Percentiles rank a stretch among this genome's conserved stretches.
These are phyloP conservation scores for Sinotaia quadrata DNA, from an alignment of 2,888 invertebrate species.

Conservation along the genomic window DNA sequence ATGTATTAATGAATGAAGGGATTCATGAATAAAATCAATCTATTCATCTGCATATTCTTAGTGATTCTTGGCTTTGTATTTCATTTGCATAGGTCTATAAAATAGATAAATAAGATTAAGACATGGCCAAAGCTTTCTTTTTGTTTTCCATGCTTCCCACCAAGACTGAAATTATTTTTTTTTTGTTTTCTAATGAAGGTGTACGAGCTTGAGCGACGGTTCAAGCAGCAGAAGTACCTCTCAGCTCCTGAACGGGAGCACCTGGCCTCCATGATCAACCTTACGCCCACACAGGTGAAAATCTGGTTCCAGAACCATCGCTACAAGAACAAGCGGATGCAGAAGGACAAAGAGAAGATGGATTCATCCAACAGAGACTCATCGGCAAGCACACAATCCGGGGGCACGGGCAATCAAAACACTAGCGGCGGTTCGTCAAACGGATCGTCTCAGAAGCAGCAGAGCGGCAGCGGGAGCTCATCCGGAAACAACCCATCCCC, in stretches of 20 bases:
- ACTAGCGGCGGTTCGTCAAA: neutral
- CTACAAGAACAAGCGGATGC: constrained; percentile 67
- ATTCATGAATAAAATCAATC: too few species aligned
- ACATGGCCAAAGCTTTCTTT: too few species aligned
- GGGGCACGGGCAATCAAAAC: neutral
- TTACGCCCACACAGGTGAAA: constrained; percentile 95
- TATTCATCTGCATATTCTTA: too few species aligned
- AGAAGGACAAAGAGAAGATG: constrained; percentile 69
- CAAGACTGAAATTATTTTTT: too few species aligned
- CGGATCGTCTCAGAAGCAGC: constrained; percentile 16
- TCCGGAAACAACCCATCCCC: constrained; percentile 55
- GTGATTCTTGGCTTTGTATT: too few species aligned
- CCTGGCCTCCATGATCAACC: constrained; percentile 93
- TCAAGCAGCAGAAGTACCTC: constrained; percentile 97
- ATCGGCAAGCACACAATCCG: neutral
- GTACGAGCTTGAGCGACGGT: constrained; percentile 95
- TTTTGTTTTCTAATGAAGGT: too few species aligned
- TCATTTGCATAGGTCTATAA: too few species aligned
- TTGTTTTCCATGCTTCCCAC: too few species aligned
- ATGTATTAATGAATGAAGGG: too few species aligned
- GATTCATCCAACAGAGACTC: constrained; percentile 27
- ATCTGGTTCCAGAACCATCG: constrained; percentile 72
- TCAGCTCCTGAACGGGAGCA: constrained; percentile 98
- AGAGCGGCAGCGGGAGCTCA: constrained; percentile 1
- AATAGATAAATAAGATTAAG: too few species aligned